phyloP scores from a whole-genome alignment of 2,797 vertebrate species.

The Gorsachius magnificus region DNA sequence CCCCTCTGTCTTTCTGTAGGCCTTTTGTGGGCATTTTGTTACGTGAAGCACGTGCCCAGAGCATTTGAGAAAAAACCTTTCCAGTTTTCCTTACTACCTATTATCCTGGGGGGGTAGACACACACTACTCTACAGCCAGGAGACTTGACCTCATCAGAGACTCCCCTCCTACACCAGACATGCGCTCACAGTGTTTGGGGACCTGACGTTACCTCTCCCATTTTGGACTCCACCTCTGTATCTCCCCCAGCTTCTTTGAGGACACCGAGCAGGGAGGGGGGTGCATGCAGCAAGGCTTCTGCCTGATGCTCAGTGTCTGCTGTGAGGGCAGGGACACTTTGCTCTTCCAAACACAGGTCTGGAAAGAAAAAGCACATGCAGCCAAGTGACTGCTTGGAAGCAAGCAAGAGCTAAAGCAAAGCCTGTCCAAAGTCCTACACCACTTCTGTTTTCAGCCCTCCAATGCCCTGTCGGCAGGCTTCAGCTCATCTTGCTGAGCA shows the following conservation, averaged over 20 bases:
- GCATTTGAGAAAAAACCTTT: not conserved
- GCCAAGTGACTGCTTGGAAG: not conserved
- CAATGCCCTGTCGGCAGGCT: not conserved
- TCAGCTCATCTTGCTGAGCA: not conserved
- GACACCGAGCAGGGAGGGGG: not conserved
- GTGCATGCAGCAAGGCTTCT: no score
- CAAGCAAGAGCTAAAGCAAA: no score
- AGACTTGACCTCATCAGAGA: no score
- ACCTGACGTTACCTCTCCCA: not conserved
- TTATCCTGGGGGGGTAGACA: not conserved
- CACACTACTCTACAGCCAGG: not conserved
- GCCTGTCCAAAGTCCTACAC: not conserved
- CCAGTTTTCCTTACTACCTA: no score
- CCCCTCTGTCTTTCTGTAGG: not conserved
- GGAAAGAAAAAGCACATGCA: no score
- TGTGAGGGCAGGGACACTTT: not conserved
- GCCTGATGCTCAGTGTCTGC: not conserved
- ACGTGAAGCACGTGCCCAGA: no score
- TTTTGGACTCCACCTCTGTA: no score
- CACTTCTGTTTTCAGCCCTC: no score
- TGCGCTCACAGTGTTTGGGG: no score
- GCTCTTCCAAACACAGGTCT: no score
- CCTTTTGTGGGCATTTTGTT: no score
- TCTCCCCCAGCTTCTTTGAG: not conserved
- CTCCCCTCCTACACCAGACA: not conserved